Conservation (phyloP, 2,797 vertebrate species). For the Gouania willdenowi region DNA sequence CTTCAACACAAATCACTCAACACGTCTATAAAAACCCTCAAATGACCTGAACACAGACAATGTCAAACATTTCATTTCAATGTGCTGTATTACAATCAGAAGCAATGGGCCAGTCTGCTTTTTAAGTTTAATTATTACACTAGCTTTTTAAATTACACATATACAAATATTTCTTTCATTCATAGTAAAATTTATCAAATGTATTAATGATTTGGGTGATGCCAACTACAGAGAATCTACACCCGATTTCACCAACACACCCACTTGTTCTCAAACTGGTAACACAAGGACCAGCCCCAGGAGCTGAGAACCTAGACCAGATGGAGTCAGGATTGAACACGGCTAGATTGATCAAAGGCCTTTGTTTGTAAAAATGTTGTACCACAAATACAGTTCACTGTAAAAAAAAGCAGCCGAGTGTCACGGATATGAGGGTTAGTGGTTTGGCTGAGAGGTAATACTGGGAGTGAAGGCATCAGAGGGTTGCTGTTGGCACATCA, state of each 20-base stretch:
- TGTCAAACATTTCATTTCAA: slow-evolving; percentile 1
- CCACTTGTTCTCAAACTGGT: slow-evolving; percentile 24
- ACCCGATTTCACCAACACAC: slow-evolving; percentile 23
- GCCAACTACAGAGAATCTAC: slow-evolving; percentile 12
- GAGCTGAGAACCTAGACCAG: slow-evolving; percentile 21
- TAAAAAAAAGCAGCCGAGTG: slow-evolving; percentile 25
- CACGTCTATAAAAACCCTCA: background rate
- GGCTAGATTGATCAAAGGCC: slow-evolving; percentile 47
- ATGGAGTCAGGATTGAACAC: slow-evolving; percentile 21
- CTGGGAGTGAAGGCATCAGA: slow-evolving; percentile 58
- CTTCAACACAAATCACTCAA: background rate
- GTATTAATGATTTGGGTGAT: too few species aligned
- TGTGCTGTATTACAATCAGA: slow-evolving; percentile 1
- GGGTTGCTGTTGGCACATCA: slow-evolving; percentile 61
- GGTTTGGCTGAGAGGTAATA: slow-evolving; percentile 47
- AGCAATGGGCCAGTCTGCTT: slow-evolving; percentile 7
- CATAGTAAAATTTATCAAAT: slow-evolving; percentile 19
- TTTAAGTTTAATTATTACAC: too few species aligned
- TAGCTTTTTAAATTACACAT: too few species aligned
- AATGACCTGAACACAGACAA: too few species aligned
- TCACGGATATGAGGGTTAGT: slow-evolving; percentile 21
- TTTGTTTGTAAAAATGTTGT: slow-evolving; percentile 34
- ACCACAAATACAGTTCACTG: slow-evolving; percentile 14
- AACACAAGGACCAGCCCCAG: slow-evolving; percentile 23
- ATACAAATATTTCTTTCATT: slow-evolving; percentile 5